phyloP scores from a whole-genome alignment of 2,888 invertebrate species.

The Biston stratarius region DNA sequence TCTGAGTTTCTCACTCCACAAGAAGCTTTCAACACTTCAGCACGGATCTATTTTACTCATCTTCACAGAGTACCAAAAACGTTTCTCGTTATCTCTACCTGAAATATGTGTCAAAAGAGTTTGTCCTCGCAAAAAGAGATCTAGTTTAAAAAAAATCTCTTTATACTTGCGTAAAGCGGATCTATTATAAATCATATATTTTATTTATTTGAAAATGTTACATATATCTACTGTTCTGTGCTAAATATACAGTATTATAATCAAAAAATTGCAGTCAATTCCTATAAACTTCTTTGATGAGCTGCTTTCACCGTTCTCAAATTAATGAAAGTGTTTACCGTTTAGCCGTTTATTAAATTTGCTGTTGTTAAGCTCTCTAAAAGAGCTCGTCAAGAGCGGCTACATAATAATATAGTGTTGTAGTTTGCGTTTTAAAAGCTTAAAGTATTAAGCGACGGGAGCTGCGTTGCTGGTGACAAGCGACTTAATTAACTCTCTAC shows the following conservation, averaged over 20 bases:
- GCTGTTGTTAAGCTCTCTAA: constrained; percentile 62
- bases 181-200: too few species aligned
- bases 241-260: background rate
- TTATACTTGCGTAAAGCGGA: too few species aligned
- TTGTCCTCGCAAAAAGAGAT: too few species aligned
- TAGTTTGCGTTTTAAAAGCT: constrained; percentile 77
- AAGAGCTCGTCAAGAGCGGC: constrained; percentile 69
- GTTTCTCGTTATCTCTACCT: background rate
- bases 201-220: too few species aligned
- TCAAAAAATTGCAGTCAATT: constrained; percentile 5
- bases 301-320: constrained; percentile 21
- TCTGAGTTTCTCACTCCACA: constrained; percentile 5
- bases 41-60: constrained; percentile 2
- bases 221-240: too few species aligned
- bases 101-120: too few species aligned
- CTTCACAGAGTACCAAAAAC: background rate
- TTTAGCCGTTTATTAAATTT: constrained; percentile 71
- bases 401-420: constrained; percentile 69
- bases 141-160: too few species aligned
- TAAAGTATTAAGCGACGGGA: constrained; percentile 71
- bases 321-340: constrained; percentile 55
- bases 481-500: constrained; percentile 74
- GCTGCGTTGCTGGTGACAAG: constrained; percentile 73
- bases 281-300: constrained; percentile 33
- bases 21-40: constrained; percentile 13